phyloP scores from a whole-genome alignment of 2,888 invertebrate genomes.

The Chirona hameri region DNA sequence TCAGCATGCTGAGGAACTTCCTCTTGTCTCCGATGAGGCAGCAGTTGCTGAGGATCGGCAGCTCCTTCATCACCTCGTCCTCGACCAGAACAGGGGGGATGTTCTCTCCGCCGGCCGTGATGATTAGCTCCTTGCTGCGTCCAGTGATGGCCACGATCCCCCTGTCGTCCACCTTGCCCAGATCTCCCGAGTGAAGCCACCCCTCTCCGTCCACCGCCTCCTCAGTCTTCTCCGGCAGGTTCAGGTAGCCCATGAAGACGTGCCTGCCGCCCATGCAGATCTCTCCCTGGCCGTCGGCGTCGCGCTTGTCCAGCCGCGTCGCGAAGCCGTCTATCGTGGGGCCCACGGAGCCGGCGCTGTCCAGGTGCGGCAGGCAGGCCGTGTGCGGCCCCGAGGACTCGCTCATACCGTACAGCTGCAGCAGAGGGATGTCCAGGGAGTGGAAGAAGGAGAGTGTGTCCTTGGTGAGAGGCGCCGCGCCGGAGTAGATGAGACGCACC shows the following conservation, averaged over 20 bases:
- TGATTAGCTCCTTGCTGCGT: conserved; percentile 66
- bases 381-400: conserved; percentile 79
- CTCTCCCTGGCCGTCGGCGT: conserved; percentile 68
- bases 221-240: conserved; percentile 67
- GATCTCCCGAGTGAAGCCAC: conserved; percentile 84
- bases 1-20: conserved; percentile 78
- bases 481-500: conserved; percentile 64
- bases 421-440: conserved; percentile 74
- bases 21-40: conserved; percentile 80
- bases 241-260: conserved; percentile 87
- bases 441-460: conserved; percentile 85
- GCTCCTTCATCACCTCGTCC: conserved; percentile 68
- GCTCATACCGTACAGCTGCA: conserved; percentile 76
- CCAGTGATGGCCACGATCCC: conserved; percentile 75
- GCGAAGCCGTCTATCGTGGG: conserved; percentile 60
- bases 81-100: conserved; percentile 84
- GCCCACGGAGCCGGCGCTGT: conserved; percentile 69
- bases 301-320: conserved; percentile 66
- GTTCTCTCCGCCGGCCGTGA: conserved; percentile 93
- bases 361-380: conserved; percentile 53
- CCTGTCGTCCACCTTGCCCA: conserved; percentile 72
- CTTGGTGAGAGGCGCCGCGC: conserved; percentile 79
- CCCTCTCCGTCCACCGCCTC: conserved; percentile 63
- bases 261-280: conserved; percentile 77
- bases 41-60: conserved; percentile 74